Evolutionary conservation across 2,888 invertebrate species (phyloP).

Genomic region (Oligia fasciuncula): DNA sequence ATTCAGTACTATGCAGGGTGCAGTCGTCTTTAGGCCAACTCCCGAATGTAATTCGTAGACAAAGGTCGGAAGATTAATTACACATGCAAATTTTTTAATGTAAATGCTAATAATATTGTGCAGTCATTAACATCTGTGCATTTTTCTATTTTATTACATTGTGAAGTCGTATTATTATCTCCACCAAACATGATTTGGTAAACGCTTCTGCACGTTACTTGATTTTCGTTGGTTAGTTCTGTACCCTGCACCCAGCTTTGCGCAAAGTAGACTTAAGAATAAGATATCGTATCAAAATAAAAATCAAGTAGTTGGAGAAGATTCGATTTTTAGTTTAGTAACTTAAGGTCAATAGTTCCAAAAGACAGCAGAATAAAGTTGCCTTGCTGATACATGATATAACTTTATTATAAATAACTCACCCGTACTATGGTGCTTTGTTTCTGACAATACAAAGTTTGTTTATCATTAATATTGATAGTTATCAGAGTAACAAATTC

Average conservation of each 20-base stretch:
- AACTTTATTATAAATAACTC: too few species aligned
- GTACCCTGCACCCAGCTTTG: not conserved
- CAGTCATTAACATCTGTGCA: not conserved
- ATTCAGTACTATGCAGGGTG: not conserved
- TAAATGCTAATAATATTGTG: not conserved
- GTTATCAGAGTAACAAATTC: too few species aligned
- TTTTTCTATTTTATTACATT: not conserved
- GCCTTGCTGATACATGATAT: too few species aligned
- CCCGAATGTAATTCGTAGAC: not conserved
- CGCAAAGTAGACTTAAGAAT: not conserved
- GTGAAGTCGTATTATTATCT: not conserved
- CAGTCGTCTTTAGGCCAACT: not conserved
- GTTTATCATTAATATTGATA: too few species aligned
- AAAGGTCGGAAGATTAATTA: not conserved
- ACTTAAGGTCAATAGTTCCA: too few species aligned
- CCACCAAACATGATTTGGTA: not conserved
- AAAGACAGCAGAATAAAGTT: too few species aligned
- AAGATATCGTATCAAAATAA: too few species aligned
- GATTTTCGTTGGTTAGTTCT: not conserved
- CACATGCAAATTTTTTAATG: not conserved
- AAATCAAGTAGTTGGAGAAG: too few species aligned
- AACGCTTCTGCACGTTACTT: not conserved
- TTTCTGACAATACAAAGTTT: too few species aligned
- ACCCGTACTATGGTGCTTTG: too few species aligned
- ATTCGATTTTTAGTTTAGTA: too few species aligned